Base-by-base conservation (phyloP, 2,797 vertebrate species). In the Poecile montanus region DNA sequence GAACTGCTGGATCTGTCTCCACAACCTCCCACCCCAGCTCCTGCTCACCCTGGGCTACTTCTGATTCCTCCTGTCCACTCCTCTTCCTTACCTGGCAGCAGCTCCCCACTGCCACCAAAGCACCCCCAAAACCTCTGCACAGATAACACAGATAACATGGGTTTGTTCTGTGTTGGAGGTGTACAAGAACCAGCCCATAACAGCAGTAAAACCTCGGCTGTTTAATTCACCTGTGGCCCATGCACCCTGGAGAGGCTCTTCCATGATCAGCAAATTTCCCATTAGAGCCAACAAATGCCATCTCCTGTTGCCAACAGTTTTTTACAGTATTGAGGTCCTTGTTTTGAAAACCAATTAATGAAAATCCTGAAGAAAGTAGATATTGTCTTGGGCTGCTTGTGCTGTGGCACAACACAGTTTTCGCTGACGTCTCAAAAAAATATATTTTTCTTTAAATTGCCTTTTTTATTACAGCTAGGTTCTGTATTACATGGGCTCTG, bases 81-180 rank as follows among this genome's bases (percentile, higher is more conserved):
- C 50, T 71, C 22, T 18, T 15, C 4, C 29, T 32, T 19, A 27
- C 4, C 11, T n/a, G 17, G 13, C 7, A 38, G 25, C 16, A 48
- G 32, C 8, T 83, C 15, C 65, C 16, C 0, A 1, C 2, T 4
- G 3, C 53, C 77, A 48, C 7, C 0, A 0, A 29, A n/a, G 6
- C 23, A 62, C 3, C 14, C 50, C 7, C 40, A 89, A 26, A 63
- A 44, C 23, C 9, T 67, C 50, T 77, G 19, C 26, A 40, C 17
- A 29, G 17, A 9, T 32, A 9, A 9, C 17, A 11, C 38, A 38
- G 38, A 8, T 32, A 9, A 10, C 15, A 38, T 3, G 19, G 9
- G 7, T 32, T 68, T 42, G n/a, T 7, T 83, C 6, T 8, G 2
- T 9, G 1, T 3, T 47, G 32, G 27, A 0, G 1, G 6, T 34